Percentiles rank a stretch among this genome's conserved stretches.
Evolutionary conservation across 1,140 invertebrate genomes (phyloP).

Genomic region (Drosophila ananassae): DNA sequence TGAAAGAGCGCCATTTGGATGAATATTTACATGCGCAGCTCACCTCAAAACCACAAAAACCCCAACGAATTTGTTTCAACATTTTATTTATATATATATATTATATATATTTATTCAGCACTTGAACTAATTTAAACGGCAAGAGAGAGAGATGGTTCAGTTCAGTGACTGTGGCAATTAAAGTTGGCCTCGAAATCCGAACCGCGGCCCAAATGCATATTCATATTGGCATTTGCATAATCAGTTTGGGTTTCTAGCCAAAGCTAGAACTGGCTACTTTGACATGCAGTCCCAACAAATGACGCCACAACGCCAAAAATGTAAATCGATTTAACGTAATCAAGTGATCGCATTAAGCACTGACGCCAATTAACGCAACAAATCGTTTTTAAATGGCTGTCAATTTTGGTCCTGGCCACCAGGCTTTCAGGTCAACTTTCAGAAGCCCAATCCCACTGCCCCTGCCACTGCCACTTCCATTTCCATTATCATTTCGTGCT

Average conservation of each 20-base stretch:
- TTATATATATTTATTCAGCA: conserved; percentile 43
- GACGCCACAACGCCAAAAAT: conserved; percentile 27
- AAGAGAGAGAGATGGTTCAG: conserved; percentile 1
- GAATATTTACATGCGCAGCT: conserved; percentile 28
- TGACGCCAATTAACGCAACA: conserved; percentile 61
- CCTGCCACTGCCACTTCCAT: background rate
- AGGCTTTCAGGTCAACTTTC: background rate
- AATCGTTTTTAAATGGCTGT: conserved; percentile 57
- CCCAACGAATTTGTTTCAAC: conserved; percentile 32
- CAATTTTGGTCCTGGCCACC: conserved; percentile 25
- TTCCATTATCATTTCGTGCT: background rate
- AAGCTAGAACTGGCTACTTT: background rate
- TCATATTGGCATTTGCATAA: conserved; percentile 53
- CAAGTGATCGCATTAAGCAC: conserved; percentile 54
- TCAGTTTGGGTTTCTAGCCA: conserved; percentile 33
- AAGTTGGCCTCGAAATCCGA: conserved; percentile 25
- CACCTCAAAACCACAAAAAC: conserved; percentile 35
- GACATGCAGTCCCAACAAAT: background rate
- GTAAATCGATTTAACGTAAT: conserved; percentile 47
- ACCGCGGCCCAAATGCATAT: conserved; percentile 17
- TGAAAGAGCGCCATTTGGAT: background rate
- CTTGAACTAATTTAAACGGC: conserved; percentile 46
- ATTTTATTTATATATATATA: conserved; percentile 47
- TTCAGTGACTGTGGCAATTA: conserved; percentile 26
- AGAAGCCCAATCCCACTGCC: too few relatives aligned